Conservation (phyloP, 2,113 vertebrate species). For the Tachysurus fulvidraco region DNA sequence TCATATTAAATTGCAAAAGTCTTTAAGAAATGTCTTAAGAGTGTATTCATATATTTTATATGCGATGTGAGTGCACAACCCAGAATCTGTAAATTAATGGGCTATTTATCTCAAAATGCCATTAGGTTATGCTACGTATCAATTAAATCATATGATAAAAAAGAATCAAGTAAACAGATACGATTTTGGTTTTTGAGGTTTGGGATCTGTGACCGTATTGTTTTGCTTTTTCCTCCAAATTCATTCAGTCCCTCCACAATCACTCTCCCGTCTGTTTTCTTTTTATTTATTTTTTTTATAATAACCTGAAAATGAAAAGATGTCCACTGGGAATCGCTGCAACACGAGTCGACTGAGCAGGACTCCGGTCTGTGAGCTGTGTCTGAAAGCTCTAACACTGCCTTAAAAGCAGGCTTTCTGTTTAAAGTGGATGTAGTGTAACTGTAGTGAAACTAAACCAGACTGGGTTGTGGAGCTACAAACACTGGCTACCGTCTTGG, state of each 20-base stretch:
- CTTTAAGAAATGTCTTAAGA: neutral
- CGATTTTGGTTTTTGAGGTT: neutral
- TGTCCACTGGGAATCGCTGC: neutral
- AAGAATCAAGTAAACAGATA: neutral
- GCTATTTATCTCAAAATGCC: neutral
- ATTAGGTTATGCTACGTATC: neutral
- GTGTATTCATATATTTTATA: neutral
- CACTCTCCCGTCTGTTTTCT: neutral
- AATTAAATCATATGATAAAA: neutral
- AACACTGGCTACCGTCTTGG: neutral
- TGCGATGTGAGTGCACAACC: neutral
- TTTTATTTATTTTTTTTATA: too few species aligned
- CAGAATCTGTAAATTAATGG: neutral
- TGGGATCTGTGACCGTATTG: neutral
- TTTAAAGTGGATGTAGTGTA: neutral
- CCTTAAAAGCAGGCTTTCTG: neutral
- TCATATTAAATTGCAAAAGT: too few species aligned
- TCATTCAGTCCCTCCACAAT: neutral
- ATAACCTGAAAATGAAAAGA: neutral
- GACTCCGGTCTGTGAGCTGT: neutral
- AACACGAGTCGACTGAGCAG: neutral
- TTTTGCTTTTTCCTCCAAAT: neutral
- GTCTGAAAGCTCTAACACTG: neutral
- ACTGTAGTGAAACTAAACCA: neutral
- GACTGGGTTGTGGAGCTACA: neutral